Base-by-base conservation (phyloP, 2,113 vertebrate genomes). In the Pachycephala philippinensis region DNA sequence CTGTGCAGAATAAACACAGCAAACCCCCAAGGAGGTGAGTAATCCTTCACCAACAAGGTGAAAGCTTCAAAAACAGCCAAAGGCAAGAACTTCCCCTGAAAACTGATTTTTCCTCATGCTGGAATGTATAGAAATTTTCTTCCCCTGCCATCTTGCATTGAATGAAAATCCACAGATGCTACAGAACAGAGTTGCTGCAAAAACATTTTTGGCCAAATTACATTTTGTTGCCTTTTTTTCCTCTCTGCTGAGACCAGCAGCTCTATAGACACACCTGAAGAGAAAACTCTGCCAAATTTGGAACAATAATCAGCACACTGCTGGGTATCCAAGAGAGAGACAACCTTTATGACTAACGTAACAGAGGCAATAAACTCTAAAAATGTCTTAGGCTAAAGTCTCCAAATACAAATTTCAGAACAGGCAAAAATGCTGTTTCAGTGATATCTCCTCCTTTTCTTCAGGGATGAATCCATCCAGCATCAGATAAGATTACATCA, bases 1-100 rank as follows among this genome's bases (percentile, higher is more conserved):
- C 96, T 97, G 94, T 90, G 54, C 57, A 64, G 96, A 97, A 97
- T 72, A 97, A 97, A 97, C 75, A 96, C 84, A 98, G 56, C 86
- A 96, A 89, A 86, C 18, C 54, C 91, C 87, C 84, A 83, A 76
- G 65, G 53, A 87, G 53, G 44, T 93, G 71, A 96, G 85, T 47
- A 87, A 75, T 56, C 60, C 71, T 78, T 86, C 83, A 93, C 27
- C 44, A 95, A 84, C 76, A 78, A 90, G 40, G 70, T n/a, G 80
- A 57, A 56, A 28, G 52, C 75, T 85, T 72, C 63, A 88, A 93
- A 91, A 74, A 15, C 53, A 75, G 42, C 31, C 44, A 23, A 86
- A 89, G 61, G 52, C 53, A 80, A 89, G 69, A 84, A 45, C 31
- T 60, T 80, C 27, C 60, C 28, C 24, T 24, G 21, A 78, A 63